Evolutionary conservation across 2,113 vertebrate species (phyloP).

Genomic region (Oceanites oceanicus): DNA sequence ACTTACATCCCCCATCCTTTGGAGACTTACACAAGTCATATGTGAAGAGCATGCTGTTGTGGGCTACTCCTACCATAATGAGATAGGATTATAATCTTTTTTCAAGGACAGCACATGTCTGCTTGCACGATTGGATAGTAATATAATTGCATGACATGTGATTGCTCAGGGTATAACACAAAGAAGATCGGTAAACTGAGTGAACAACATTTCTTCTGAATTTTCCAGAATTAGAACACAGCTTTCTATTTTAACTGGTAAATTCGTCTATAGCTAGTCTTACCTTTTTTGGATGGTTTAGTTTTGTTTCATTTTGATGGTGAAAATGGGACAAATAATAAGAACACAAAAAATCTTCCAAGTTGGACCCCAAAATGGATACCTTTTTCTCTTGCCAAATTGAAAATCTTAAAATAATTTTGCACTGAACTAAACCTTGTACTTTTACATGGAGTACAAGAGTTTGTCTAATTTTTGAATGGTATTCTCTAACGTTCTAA

Average conservation of each 20-base stretch:
- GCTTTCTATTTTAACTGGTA: neutral
- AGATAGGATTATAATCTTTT: neutral
- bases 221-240: neutral
- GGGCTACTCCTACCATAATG: neutral
- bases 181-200: neutral
- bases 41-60: neutral
- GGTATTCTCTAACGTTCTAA: neutral
- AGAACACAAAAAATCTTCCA: neutral
- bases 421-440: neutral
- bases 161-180: neutral
- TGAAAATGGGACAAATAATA: neutral
- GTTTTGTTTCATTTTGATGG: neutral
- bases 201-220: neutral
- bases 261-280: neutral
- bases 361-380: neutral
- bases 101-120: neutral
- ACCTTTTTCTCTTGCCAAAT: neutral
- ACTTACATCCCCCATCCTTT: neutral
- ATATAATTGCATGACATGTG: neutral
- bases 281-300: neutral
- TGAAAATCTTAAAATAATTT: neutral
- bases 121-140: neutral
- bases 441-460: neutral
- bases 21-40: neutral
- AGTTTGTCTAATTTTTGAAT: neutral